Percentiles rank a stretch among this genome's conserved stretches.
phyloP scores from a whole-genome alignment of 2,888 invertebrate species.

The Panopea generosa region DNA sequence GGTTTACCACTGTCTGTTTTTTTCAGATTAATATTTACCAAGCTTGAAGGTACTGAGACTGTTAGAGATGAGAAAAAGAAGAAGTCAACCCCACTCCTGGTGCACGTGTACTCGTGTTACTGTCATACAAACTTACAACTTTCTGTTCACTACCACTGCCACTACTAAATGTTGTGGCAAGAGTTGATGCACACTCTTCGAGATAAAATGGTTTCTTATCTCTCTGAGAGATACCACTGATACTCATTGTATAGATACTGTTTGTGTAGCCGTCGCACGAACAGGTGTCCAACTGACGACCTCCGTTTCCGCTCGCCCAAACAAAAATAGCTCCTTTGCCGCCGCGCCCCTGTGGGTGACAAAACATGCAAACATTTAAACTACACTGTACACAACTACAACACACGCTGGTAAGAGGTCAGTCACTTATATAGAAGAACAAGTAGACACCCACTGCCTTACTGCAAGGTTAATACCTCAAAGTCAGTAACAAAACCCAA shows the following conservation, averaged over 20 bases:
- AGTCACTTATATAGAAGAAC: too few species aligned
- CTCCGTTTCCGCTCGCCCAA: constrained; percentile 65
- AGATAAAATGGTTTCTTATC: constrained; percentile 55
- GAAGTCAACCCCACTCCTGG: too few species aligned
- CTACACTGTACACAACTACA: constrained; percentile 6
- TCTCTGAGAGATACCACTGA: constrained; percentile 55
- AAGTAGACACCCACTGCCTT: too few species aligned
- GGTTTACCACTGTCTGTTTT: too few species aligned
- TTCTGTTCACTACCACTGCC: constrained; percentile 50
- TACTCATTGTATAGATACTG: constrained; percentile 62
- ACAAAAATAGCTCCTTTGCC: constrained; percentile 64
- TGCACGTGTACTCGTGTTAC: too few species aligned
- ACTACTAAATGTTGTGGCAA: constrained; percentile 62
- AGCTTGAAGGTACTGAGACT: too few species aligned
- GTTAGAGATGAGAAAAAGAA: constrained; percentile 1
- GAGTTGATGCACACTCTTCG: constrained; percentile 60
- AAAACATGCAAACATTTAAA: constrained; percentile 8
- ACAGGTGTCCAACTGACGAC: constrained; percentile 54
- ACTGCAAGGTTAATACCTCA: too few species aligned
- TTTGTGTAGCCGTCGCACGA: constrained; percentile 64
- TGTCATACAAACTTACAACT: constrained; percentile 60
- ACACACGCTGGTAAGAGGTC: background rate
- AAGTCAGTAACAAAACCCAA: too few species aligned
- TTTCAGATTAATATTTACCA: too few species aligned
- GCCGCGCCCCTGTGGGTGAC: constrained; percentile 55